Base-by-base conservation (phyloP, 2,888 invertebrate genomes). In the Stenoptilia bipunctidactyla region DNA sequence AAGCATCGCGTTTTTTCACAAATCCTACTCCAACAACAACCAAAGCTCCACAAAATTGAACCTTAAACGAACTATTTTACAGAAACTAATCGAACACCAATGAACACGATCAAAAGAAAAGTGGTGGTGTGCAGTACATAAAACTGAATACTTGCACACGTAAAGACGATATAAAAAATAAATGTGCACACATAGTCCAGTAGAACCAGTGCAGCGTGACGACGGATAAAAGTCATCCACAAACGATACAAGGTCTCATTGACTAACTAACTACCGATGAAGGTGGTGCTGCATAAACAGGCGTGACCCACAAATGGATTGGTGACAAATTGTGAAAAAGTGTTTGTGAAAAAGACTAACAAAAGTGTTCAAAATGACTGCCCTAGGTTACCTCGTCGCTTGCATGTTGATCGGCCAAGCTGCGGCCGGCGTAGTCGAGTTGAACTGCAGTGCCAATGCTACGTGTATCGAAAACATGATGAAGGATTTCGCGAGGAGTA, bases 401-500 rank as follows among this genome's bases (percentile, higher is more conserved):
- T 61, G 74, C 41, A 52, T 71, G 53, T 50, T 74, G 46, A 54
- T 74, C 48, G 68, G 71, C 39, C 65, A 66, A 42, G 69, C 62
- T 46, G 53, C 55, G 40, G 68, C 71, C 42, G 63, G 46, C 13
- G 50, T 71, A 37, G 66, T 79, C 43, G 75, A 83, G 52, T 51
- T 85, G 15, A 72, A 65, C 52, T 88, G 88, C 67, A 85, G 85
- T 61, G 88, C 88, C 54, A 88, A 88, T 64, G 86, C 87, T 25
- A 87, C 86, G 45, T 88, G 88, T 52, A 74, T 88, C 27, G 79
- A 87, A 41, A 52, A 68, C 27, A 61, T 88, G 55, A 75, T 85
- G 13, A 76, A 63, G 44, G 77, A 85, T 47, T 70, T 88, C 38
- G 59, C 85, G 42, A 74, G 68, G 50, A 85, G 83, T 50, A 77